phyloP scores from a whole-genome alignment of 2,888 invertebrate species.

The Lissocephala sabroskyi region DNA sequence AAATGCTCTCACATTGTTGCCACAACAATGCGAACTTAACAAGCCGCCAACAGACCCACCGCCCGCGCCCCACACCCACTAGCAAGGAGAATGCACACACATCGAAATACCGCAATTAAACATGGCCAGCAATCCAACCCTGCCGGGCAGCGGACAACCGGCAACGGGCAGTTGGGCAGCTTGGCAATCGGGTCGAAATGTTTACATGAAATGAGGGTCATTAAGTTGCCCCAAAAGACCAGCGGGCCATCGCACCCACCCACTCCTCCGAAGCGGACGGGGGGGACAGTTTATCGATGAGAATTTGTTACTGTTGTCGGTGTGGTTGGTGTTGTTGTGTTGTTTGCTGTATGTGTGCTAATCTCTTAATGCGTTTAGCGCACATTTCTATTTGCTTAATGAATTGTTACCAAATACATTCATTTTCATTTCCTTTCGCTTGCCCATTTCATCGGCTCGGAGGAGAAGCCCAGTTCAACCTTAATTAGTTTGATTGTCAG shows the following conservation, averaged over 20 bases:
- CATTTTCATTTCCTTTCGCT: conserved; percentile 34
- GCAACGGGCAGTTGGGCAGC: neutral
- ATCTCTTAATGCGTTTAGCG: conserved; percentile 71
- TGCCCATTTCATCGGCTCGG: conserved; percentile 51
- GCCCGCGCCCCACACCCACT: conserved; percentile 24
- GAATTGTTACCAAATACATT: conserved; percentile 63
- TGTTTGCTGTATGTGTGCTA: conserved; percentile 62
- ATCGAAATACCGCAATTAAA: conserved; percentile 33
- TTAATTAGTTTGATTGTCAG: conserved; percentile 46
- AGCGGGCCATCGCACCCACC: too few species aligned
- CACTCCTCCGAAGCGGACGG: too few species aligned
- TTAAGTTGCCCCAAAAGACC: conserved; percentile 36
- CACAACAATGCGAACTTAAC: conserved; percentile 54
- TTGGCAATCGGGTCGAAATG: neutral
- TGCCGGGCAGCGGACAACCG: conserved; percentile 4
- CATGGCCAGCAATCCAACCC: conserved; percentile 23
- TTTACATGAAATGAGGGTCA: conserved; percentile 53
- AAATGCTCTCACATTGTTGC: conserved; percentile 46
- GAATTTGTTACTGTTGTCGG: conserved; percentile 20
- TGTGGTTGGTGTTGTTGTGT: conserved; percentile 10
- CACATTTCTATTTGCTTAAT: conserved; percentile 64
- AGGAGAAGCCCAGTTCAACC: too few species aligned
- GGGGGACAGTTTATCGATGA: conserved; percentile 42
- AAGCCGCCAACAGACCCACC: conserved; percentile 41
- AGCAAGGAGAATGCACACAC: conserved; percentile 31